phyloP scores from a whole-genome alignment of 2,888 invertebrate genomes.

The Pollenia griseotomentosa region DNA sequence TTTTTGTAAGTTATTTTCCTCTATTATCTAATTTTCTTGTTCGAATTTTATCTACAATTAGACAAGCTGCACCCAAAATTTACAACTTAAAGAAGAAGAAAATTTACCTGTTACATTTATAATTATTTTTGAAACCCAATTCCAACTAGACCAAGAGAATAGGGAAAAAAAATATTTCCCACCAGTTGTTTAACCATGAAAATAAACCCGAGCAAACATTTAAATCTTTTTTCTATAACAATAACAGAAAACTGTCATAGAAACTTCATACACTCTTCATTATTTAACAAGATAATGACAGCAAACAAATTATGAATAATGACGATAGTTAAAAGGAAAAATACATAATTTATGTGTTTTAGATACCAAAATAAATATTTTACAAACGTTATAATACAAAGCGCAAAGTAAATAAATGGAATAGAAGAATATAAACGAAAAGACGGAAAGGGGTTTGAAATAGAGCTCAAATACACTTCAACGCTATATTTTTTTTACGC shows the following conservation, averaged over 20 bases:
- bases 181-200: conserved; percentile 9
- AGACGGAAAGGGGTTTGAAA: conserved; percentile 39
- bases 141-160: neutral
- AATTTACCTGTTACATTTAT: conserved; percentile 11
- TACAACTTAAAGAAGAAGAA: neutral
- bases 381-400: conserved; percentile 18
- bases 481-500: conserved; percentile 7
- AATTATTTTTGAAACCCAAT: neutral
- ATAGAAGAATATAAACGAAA: neutral
- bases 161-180: conserved; percentile 34
- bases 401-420: neutral
- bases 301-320: conserved; percentile 72
- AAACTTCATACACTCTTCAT: conserved; percentile 55
- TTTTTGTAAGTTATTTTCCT: neutral
- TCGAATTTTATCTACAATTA: conserved; percentile 5
- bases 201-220: neutral
- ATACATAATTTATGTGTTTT: neutral
- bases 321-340: conserved; percentile 67
- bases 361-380: conserved; percentile 39
- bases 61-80: conserved; percentile 22
- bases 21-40: neutral
- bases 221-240: neutral
- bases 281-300: conserved; percentile 65
- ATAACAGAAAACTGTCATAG: conserved; percentile 53
- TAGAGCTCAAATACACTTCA: conserved; percentile 6